Evolutionary conservation across 2,797 vertebrate species (phyloP).

Genomic region (Naso thynnoides): DNA sequence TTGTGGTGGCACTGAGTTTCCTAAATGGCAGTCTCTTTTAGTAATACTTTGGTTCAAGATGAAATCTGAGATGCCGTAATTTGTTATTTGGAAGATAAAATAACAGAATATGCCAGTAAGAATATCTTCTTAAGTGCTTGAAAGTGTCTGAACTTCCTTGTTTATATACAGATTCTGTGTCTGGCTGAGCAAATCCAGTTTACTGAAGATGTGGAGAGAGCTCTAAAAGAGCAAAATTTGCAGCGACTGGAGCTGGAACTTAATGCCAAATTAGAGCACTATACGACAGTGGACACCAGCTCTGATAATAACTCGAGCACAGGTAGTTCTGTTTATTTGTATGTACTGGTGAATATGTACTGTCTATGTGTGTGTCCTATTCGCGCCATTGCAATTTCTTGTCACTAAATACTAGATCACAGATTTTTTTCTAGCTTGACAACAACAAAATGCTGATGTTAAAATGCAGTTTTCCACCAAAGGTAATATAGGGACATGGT

Average conservation of each 20-base stretch:
- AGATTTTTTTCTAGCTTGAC: neutral
- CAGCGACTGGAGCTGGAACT: conserved; percentile 92
- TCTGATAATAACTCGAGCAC: conserved; percentile 81
- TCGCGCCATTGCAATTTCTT: too few relatives aligned
- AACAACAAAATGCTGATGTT: neutral
- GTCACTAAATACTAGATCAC: neutral
- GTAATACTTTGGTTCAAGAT: neutral
- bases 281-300: conserved; percentile 89
- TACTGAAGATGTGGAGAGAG: conserved; percentile 94
- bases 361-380: too few relatives aligned
- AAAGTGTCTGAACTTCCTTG: neutral
- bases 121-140: neutral
- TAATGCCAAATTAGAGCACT: conserved; percentile 91
- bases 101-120: too few relatives aligned
- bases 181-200: conserved; percentile 98
- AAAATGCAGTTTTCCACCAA: neutral
- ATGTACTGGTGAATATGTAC: neutral
- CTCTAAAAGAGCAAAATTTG: conserved; percentile 87
- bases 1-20: neutral
- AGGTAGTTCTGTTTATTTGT: conserved; percentile 75
- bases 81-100: too few relatives aligned
- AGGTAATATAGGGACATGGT: neutral
- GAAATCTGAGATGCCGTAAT: too few relatives aligned
- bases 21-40: neutral
- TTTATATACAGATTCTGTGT: conserved; percentile 89